Conservation (phyloP, 2,797 vertebrate species). For the Sternotherus odoratus region DNA sequence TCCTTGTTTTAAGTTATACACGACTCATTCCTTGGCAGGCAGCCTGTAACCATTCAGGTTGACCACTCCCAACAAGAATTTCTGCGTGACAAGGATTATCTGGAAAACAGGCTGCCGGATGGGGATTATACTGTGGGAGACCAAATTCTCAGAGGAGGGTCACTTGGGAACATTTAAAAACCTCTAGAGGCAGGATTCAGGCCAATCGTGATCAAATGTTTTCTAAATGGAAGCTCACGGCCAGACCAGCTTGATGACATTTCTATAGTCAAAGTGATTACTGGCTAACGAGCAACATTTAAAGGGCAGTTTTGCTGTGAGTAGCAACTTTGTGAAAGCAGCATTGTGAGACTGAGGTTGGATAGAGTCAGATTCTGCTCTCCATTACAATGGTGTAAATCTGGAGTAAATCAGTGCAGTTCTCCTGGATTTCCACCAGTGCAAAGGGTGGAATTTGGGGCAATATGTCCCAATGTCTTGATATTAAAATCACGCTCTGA, state of each 20-base stretch:
- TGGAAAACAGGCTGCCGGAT: background rate
- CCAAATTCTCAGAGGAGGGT: background rate
- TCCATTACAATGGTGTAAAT: background rate
- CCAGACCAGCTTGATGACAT: background rate
- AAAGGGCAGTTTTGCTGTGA: background rate
- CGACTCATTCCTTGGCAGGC: conserved; percentile 2
- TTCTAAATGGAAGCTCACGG: conserved; percentile 20
- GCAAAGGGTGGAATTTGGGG: background rate
- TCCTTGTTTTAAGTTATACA: background rate
- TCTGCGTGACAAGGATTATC: background rate
- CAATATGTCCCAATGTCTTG: background rate
- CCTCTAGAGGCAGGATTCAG: background rate
- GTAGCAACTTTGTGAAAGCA: background rate
- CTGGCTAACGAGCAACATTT: background rate
- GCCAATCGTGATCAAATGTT: fast-evolving
- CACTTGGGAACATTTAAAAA: fast-evolving
- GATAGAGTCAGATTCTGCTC: background rate
- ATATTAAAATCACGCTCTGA: background rate
- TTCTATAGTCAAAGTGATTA: background rate
- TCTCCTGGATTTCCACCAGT: background rate
- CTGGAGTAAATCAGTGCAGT: background rate
- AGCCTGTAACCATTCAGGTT: background rate
- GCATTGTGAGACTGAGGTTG: background rate
- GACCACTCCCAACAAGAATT: conserved; percentile 37
- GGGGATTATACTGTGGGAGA: background rate